Base-by-base conservation (phyloP, 2,888 invertebrate species). In the Autographa pulchrina region DNA sequence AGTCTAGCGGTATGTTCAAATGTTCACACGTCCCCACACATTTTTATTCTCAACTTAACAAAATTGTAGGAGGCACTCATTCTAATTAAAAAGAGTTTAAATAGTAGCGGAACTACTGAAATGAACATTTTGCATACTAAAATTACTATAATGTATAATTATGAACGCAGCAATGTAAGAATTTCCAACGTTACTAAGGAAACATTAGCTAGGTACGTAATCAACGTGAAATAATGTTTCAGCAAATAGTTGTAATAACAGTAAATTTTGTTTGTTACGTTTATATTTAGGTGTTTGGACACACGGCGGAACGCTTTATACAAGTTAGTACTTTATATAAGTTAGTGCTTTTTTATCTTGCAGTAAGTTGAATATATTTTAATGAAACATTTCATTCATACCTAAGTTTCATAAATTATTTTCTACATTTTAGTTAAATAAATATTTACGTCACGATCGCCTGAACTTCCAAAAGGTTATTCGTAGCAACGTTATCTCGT, bases 51-150 rank as follows among this genome's bases (percentile, higher is more conserved):
- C 62, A 62, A 70, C 68, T 62, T 69, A 65, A 72, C 81, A 64
- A 67, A 78, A 70, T 64, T 80, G 65, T 77, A 68, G 41, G 62
- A 62, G 54, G 61, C 68, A 78, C 78, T 81, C 58, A 59, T 67
- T 81, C 60, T 81, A 81, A 75, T 83, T 78, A 72, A 68, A 75
- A 77, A 81, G 63, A 71, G 64, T 71, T 82, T 70, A 82, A 80
- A 77, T 69, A 62, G 68, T 56, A 65, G 69, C 6, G 60, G 16
- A 18, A 52, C 56, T 65, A 43, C 56, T 76, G 38, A 43, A 56
- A 77, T 38, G 9, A 59, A 72, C 66, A 65, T 67, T 61, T 64
- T 52, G 48, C 48, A 52, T 58, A 38, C 9, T 66, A 41, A 58
- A 41, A 43, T 31, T 64, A 32, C 20, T 62, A 32, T 64, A 62